These are phyloP conservation scores for Geothlypis trichas DNA, from an alignment of 2,113 vertebrate genomes.

Conservation along the genomic window DNA sequence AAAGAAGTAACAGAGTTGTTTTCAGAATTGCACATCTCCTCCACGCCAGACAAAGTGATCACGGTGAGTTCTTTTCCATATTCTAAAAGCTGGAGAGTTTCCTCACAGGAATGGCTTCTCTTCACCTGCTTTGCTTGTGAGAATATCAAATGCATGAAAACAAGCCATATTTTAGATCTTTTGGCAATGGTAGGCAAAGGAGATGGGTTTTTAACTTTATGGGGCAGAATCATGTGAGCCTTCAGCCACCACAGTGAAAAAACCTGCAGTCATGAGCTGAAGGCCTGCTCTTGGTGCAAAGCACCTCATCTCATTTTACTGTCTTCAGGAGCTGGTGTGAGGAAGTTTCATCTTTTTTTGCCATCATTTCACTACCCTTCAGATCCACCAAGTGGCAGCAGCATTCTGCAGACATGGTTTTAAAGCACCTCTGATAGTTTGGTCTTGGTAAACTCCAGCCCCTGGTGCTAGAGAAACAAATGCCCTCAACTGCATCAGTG, in stretches of 20 bases:
- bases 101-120: background rate
- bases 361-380: slow-evolving; percentile 31
- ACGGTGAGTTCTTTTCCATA: slow-evolving; percentile 73
- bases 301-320: background rate
- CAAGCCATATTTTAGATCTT: background rate
- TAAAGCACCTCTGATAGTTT: background rate
- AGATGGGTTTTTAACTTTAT: background rate
- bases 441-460: background rate
- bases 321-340: background rate
- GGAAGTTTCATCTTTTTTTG: background rate
- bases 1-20: slow-evolving; percentile 82
- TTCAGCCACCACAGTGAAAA: background rate
- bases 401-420: slow-evolving; percentile 6
- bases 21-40: slow-evolving; percentile 78
- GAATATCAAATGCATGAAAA: background rate
- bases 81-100: background rate
- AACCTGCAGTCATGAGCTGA: background rate
- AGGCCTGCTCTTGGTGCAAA: background rate
- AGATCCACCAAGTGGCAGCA: slow-evolving; percentile 64
- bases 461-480: background rate
- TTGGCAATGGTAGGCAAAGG: background rate
- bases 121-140: background rate
- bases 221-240: background rate
- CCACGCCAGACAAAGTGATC: slow-evolving; percentile 82
- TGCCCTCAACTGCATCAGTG: background rate